Evolutionary conservation across 2,797 vertebrate species (phyloP), one percentile per base, ranked within the genome.

Genomic region (Esox lucius): DNA sequence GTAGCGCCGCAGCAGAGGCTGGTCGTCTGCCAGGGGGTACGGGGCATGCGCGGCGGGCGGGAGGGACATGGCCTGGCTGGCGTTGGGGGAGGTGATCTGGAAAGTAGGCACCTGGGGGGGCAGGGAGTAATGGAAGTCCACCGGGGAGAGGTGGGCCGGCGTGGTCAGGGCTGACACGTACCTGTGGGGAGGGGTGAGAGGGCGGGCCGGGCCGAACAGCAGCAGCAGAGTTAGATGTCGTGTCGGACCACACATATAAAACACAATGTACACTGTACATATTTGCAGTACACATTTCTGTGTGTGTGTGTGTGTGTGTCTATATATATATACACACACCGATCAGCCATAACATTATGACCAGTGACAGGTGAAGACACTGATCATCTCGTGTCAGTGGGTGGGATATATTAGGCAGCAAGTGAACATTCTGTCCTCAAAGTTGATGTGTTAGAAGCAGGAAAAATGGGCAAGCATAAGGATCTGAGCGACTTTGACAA

Each of bases 141-240:
- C 96, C 0, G 97, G 97, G 0, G 97, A 98, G 84, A 98, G 96
- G 86, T 94, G 96, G 69, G 97, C 96, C 83, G 97, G 97, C 73
- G 97, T 98, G 81, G 97, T 99, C 92, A 99, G 92, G 68, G 97
- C 97, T 0, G 97, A 99, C 91, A 99, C 97, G 0, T 98, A 99
- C 91, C 97, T 99, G 92, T 5, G 83, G 79, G 64, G 74, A 81
- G 68, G 35, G 80, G 28, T 71, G 67, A 71, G 65, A 22, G 49
- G 59, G 59, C 71, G 61, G 62, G 24, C 66, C 73, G 53, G 13
- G 70, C 70, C 70, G 59, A 59, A 71, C 70, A 61, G 53, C 31
- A 24, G 70, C 51, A 59, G 53, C 31, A 39, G 22, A 69, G 51
- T 71, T 61, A 59, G 51, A 28, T 31, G 4, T 35, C 22, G 17